These are phyloP conservation scores for Drosophila subsilvestris DNA, from an alignment of 2,888 invertebrate species.

Conservation along the genomic window DNA sequence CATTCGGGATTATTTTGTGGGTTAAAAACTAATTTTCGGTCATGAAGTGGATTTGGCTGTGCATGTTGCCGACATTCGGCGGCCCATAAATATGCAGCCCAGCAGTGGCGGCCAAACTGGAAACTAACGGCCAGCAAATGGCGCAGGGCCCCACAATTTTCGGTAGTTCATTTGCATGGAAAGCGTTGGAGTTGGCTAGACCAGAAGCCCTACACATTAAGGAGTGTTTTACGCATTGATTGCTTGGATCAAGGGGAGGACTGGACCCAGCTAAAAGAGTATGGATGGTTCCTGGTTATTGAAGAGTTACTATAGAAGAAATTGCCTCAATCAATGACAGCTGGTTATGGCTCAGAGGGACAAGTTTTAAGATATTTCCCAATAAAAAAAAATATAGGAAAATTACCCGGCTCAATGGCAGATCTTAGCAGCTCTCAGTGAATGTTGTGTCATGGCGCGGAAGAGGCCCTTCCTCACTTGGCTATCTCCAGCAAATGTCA, in stretches of 20 bases:
- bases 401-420: background rate
- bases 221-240: constrained; percentile 9
- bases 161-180: constrained; percentile 59
- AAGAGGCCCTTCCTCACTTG: background rate
- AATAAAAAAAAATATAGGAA: background rate
- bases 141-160: constrained; percentile 26
- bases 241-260: background rate
- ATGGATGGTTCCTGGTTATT: too few species aligned
- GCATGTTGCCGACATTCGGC: constrained; percentile 54
- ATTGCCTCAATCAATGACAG: too few species aligned
- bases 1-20: constrained; percentile 80
- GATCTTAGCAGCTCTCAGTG: background rate
- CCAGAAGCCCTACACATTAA: background rate
- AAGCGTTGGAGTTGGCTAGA: constrained; percentile 8
- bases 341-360: too few species aligned
- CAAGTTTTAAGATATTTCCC: too few species aligned
- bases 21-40: constrained; percentile 79
- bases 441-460: background rate
- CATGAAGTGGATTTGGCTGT: constrained; percentile 72
- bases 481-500: constrained; percentile 36
- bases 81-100: constrained; percentile 67
- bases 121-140: constrained; percentile 13
- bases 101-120: constrained; percentile 37
- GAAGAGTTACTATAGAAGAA: too few species aligned
- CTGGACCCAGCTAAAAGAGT: background rate